Conservation (phyloP, 1,140 invertebrate genomes). For the Lysiphlebus fabarum region DNA sequence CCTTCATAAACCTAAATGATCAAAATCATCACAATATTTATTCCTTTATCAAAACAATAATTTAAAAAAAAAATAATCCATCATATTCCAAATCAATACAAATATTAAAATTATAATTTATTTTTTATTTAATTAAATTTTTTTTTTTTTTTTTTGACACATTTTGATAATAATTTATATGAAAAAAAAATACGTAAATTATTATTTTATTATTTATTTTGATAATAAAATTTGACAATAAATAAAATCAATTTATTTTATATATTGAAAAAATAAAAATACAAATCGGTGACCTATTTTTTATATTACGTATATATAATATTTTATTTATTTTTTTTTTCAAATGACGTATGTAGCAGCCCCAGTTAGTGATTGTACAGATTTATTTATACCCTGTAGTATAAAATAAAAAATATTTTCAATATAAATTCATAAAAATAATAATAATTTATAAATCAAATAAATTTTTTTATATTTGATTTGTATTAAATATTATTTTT, state of each 20-base stretch:
- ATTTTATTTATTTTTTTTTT: no score
- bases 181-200: no score
- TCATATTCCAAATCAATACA: not conserved
- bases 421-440: not conserved
- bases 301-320: no score
- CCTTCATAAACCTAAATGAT: not conserved
- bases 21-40: no score
- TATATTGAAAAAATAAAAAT: no score
- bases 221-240: no score
- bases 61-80: not conserved
- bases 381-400: no score
- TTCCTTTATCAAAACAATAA: slow-evolving; percentile 9
- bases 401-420: not conserved
- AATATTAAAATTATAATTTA: not conserved
- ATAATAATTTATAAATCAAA: not conserved
- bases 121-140: slow-evolving; percentile 2
- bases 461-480: not conserved
- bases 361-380: no score
- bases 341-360: no score
- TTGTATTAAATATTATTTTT: slow-evolving; percentile 1
- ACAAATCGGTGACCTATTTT: no score
- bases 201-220: no score
- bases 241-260: no score
- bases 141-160: slow-evolving; percentile 3
- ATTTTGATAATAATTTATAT: not conserved